These are phyloP conservation scores for Condylura cristata DNA, from an alignment of 2,113 vertebrate species.

Conservation along the genomic window DNA sequence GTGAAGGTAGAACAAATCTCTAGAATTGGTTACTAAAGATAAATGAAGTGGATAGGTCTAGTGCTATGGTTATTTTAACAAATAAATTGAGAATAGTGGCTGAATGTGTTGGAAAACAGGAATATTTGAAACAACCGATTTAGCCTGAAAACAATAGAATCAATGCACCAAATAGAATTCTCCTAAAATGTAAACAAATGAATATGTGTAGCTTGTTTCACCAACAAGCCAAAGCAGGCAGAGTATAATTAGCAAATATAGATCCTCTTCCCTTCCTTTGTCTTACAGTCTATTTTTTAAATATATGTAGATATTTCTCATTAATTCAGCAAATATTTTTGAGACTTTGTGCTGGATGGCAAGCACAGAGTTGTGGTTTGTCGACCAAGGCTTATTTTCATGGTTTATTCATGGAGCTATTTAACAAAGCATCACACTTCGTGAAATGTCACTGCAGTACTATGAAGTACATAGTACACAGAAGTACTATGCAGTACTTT, in stretches of 20 bases:
- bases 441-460: not conserved
- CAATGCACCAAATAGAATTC: not conserved
- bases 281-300: not conserved
- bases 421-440: not conserved
- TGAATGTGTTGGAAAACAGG: not conserved
- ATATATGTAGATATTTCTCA: not conserved
- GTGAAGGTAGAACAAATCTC: not conserved
- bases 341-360: not conserved
- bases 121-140: not conserved
- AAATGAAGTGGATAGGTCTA: not conserved
- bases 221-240: not conserved
- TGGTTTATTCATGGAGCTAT: not conserved
- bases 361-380: not conserved
- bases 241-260: not conserved
- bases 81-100: not conserved
- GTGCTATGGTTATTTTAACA: constrained; percentile 25
- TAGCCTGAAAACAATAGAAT: constrained; percentile 15
- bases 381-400: not conserved
- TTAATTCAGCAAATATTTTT: not conserved
- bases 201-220: not conserved
- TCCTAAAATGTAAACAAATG: not conserved
- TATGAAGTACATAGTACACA: accelerated
- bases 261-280: accelerated
- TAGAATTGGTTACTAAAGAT: constrained; percentile 5
- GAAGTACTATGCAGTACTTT: not conserved